These are phyloP conservation scores for Xyrichtys novacula DNA, from an alignment of 2,797 vertebrate species.

Conservation along the genomic window DNA sequence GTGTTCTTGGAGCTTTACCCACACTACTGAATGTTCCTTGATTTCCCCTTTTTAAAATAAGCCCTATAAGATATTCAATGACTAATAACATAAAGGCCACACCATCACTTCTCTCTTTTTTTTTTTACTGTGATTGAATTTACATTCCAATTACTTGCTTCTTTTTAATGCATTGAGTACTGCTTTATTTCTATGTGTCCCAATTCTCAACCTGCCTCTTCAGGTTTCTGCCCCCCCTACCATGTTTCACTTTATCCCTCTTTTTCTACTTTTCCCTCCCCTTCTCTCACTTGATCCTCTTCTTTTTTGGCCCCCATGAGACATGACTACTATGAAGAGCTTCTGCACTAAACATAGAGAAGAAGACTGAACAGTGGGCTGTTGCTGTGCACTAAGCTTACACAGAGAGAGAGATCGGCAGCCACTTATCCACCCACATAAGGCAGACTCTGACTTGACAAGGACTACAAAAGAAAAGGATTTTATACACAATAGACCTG, in stretches of 20 bases:
- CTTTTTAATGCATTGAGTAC: not conserved
- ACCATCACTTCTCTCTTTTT: not conserved
- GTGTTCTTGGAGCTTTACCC: not conserved
- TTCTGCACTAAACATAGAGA: slow-evolving; percentile 22
- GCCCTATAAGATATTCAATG: not conserved
- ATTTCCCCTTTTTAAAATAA: not conserved
- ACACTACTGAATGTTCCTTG: not conserved
- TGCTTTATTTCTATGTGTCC: not conserved
- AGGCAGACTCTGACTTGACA: slow-evolving; percentile 52
- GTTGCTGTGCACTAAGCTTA: slow-evolving; percentile 33
- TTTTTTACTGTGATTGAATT: not conserved
- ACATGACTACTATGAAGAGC: not conserved
- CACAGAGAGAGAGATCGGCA: slow-evolving; percentile 30
- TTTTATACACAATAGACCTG: slow-evolving; percentile 68
- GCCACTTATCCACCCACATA: slow-evolving; percentile 67
- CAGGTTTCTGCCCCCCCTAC: not conserved
- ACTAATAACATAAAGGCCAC: not conserved
- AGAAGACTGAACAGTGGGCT: slow-evolving; percentile 33
- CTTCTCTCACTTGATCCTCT: not conserved
- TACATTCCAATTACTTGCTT: not conserved
- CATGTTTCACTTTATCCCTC: not conserved
- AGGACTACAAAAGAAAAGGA: slow-evolving; percentile 68
- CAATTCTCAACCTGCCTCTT: not conserved
- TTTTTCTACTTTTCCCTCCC: not conserved
- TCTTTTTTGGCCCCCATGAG: not conserved